Evolutionary conservation across 2,797 vertebrate genomes (phyloP), one percentile per base, ranked within the genome.

Genomic region (Leptodactylus fallax): DNA sequence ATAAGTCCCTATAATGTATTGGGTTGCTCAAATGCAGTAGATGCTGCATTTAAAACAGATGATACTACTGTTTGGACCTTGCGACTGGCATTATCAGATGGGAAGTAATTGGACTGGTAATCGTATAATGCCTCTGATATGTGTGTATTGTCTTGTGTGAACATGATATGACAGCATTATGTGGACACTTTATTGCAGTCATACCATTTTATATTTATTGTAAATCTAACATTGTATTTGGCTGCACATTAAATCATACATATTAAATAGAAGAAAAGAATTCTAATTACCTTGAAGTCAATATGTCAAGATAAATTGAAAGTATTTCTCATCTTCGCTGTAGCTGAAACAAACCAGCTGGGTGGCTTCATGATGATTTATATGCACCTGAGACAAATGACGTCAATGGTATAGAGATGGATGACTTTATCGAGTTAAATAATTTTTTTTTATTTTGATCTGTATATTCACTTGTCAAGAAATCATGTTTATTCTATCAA

Each of bases 351-450:
- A 81, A 81, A 88, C 45, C 87, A 88, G 83, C 87, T 88, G 83
- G 56, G 23, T 61, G 14, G 83, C 67, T 74, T 88, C 87, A 88
- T 67, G 53, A 88, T 88, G 87, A 88, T 88, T 88, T 88, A 88
- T 88, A 76, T 85, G 83, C 79, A 85, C 83, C 87, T 88, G 87
- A 85, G 61, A 65, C 47, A 56, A 77, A 69, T 85, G 78, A 88
- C 87, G 83, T 88, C 83, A 88, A 77, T 88, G 69, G 17, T 76
- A 47, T 12, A 56, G 78, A 88, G 87, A 88, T 88, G 78, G 69
- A 88, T 88, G 83, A 55, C 58, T 88, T 85, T 10, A 81, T 85
- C 78, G 74, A 56, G 45, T 53, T 80, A 13, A 69, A 80, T 85
- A 79, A 71, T 27, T 58, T 63, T 79, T 55, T 85, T 71, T 51